Percentiles rank a stretch among this genome's conserved stretches.
These are phyloP conservation scores for Scolopax bukidnonensis DNA, from an alignment of 2,797 vertebrate species.

Conservation along the genomic window DNA sequence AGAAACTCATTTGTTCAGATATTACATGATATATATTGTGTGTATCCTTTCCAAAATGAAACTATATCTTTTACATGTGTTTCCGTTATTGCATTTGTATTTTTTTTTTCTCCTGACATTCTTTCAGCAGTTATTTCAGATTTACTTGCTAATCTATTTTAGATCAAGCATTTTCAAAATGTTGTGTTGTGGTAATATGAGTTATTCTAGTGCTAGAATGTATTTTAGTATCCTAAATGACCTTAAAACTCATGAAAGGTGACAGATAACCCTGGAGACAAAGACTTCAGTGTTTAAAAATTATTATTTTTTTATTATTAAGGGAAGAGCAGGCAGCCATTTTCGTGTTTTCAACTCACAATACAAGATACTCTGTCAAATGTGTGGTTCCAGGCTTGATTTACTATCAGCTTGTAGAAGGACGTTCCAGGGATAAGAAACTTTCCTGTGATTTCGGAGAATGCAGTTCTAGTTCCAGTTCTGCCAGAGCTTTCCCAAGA, in stretches of 20 bases:
- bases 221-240: constrained; percentile 44
- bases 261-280: constrained; percentile 40
- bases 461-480: background rate
- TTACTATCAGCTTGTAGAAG: background rate
- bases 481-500: background rate
- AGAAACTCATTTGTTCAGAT: constrained; percentile 55
- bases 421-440: background rate
- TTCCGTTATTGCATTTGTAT: constrained; percentile 47
- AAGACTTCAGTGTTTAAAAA: constrained; percentile 7
- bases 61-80: constrained; percentile 41
- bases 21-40: constrained; percentile 16
- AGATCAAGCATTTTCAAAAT: constrained; percentile 37
- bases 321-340: background rate
- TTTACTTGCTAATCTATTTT: constrained; percentile 62
- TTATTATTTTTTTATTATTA: background rate
- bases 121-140: constrained; percentile 57
- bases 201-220: constrained; percentile 53
- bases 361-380: background rate
- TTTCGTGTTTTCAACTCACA: background rate
- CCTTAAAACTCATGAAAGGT: constrained; percentile 43
- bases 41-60: constrained; percentile 55
- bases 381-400: background rate
- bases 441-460: background rate
- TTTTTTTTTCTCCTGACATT: constrained; percentile 25
- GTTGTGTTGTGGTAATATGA: constrained; percentile 23